phyloP scores from a whole-genome alignment of 2,113 vertebrate species.

The Brachyhypopomus gauderio region DNA sequence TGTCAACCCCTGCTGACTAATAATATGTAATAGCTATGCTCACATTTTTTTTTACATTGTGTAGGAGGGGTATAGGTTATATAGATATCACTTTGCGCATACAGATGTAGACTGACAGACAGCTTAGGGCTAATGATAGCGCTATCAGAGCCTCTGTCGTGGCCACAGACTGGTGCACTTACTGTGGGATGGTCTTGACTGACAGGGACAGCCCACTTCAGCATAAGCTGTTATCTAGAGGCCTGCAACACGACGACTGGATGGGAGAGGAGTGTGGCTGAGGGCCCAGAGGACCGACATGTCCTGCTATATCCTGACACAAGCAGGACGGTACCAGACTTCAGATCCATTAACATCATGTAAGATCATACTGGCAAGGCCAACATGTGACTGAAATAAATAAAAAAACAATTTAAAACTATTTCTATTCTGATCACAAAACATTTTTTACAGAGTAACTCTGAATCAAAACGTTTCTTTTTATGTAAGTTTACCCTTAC shows the following conservation, averaged over 20 bases:
- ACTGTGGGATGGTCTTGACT: not conserved
- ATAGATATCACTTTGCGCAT: not conserved
- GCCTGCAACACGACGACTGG: not conserved
- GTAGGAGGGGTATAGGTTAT: not conserved
- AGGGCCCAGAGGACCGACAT: not conserved
- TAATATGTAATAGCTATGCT: not conserved
- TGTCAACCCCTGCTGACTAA: not conserved
- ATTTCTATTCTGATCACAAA: too few species aligned
- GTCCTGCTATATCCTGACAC: not conserved
- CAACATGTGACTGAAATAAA: not conserved
- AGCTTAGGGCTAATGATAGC: constrained; percentile 4
- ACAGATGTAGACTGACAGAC: constrained; percentile 9
- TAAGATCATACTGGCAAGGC: not conserved
- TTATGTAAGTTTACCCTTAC: constrained; percentile 2
- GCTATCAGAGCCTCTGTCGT: constrained; percentile 20
- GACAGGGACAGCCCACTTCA: not conserved
- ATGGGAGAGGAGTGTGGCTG: not conserved
- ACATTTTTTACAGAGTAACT: too few species aligned
- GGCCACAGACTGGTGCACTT: not conserved
- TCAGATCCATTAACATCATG: constrained; percentile 12
- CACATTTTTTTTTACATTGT: not conserved
- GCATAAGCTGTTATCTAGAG: constrained; percentile 11
- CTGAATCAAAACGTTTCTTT: too few species aligned
- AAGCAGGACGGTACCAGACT: not conserved
- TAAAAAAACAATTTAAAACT: not conserved